Percentiles rank a stretch among this genome's conserved stretches.
Evolutionary conservation across 1,140 invertebrate genomes (phyloP).

Genomic region (Sogatella furcifera): DNA sequence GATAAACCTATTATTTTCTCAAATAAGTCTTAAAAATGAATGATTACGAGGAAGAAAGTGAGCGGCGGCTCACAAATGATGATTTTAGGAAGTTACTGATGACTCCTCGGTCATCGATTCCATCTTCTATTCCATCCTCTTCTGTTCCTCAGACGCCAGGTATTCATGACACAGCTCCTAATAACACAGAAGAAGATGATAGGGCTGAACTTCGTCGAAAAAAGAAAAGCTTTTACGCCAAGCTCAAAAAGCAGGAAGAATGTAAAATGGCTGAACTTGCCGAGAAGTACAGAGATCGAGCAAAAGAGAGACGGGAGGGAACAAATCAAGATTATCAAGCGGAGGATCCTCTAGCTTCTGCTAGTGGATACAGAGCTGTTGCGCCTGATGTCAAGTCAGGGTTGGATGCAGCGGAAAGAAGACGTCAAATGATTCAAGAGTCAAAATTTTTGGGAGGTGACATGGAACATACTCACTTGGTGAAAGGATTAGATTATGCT

Average conservation of each 20-base stretch:
- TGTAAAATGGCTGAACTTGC: slow-evolving; percentile 92
- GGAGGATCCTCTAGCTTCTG: slow-evolving; percentile 75
- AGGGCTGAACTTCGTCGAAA: slow-evolving; percentile 62
- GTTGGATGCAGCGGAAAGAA: slow-evolving; percentile 87
- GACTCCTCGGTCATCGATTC: slow-evolving; percentile 71
- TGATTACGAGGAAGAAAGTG: slow-evolving; percentile 33
- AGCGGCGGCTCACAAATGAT: slow-evolving; percentile 80
- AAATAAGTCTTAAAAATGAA: no score
- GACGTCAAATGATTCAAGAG: slow-evolving; percentile 94
- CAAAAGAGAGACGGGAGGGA: slow-evolving; percentile 86
- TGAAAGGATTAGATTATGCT: slow-evolving; percentile 98
- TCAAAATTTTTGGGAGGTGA: slow-evolving; percentile 99
- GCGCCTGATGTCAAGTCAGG: slow-evolving; percentile 89
- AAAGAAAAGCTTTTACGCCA: slow-evolving; percentile 87
- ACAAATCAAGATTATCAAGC: slow-evolving; percentile 65
- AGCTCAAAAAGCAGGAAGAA: slow-evolving; percentile 90
- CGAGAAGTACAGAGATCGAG: slow-evolving; percentile 88
- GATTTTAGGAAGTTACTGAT: slow-evolving; percentile 93
- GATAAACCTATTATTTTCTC: no score
- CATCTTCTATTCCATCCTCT: slow-evolving; percentile 34
- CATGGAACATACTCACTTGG: slow-evolving; percentile 99
- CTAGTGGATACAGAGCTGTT: slow-evolving; percentile 87
- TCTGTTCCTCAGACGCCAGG: slow-evolving; percentile 19
- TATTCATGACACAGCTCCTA: not conserved
- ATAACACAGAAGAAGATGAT: slow-evolving; percentile 37